Percentiles rank a stretch among this genome's conserved stretches.
Conservation (phyloP, 2,797 vertebrate species). For the Siniperca scherzeri region DNA sequence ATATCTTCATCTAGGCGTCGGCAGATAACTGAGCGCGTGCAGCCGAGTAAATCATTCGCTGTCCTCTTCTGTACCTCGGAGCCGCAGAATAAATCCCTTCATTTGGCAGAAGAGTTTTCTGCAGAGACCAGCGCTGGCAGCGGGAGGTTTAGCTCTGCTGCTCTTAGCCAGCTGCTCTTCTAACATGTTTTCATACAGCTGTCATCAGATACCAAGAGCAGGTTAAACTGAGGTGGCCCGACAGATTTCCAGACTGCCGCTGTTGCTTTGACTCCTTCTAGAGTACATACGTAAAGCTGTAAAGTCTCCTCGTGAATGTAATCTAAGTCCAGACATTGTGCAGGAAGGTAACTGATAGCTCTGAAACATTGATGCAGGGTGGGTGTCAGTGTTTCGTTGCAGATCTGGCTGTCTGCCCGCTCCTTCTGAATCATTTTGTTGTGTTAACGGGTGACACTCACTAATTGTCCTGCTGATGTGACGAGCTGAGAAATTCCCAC, state of each 20-base stretch:
- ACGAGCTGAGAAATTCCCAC: not conserved
- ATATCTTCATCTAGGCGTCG: not conserved
- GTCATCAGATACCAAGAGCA: slow-evolving; percentile 43
- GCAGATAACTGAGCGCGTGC: slow-evolving; percentile 17
- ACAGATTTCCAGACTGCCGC: not conserved
- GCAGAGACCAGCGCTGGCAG: slow-evolving; percentile 27
- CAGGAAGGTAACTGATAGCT: slow-evolving; percentile 25
- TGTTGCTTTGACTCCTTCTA: not conserved
- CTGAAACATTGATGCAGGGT: slow-evolving; percentile 45
- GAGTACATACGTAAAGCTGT: not conserved
- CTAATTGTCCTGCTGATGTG: slow-evolving; percentile 8
- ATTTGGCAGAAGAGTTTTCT: slow-evolving; percentile 44
- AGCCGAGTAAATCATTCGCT: slow-evolving; percentile 46
- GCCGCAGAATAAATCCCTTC: slow-evolving; percentile 47
- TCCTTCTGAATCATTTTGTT: not conserved
- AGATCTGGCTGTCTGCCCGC: not conserved
- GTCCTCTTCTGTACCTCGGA: slow-evolving; percentile 41
- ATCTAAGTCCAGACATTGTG: not conserved
- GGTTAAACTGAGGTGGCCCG: slow-evolving; percentile 28
- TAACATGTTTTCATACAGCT: slow-evolving; percentile 48
- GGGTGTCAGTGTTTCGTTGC: not conserved
- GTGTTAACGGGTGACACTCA: not conserved
- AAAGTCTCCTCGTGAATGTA: not conserved
- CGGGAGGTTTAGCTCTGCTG: slow-evolving; percentile 20
- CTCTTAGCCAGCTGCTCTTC: slow-evolving; percentile 40